These are phyloP conservation scores for Synergus japonicus DNA, from an alignment of 2,888 invertebrate species.

Conservation along the genomic window DNA sequence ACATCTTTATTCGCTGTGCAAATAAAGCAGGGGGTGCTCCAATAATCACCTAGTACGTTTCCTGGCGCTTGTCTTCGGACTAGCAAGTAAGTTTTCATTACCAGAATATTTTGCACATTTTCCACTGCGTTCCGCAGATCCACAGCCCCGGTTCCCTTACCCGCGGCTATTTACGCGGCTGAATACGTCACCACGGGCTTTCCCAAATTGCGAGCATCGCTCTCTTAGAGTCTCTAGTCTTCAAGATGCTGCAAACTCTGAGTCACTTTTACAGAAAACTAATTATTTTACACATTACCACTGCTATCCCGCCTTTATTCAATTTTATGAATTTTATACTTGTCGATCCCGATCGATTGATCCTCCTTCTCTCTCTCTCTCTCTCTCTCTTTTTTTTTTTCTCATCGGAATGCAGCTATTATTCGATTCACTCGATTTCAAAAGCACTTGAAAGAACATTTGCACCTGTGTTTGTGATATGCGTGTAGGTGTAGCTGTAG, in stretches of 20 bases:
- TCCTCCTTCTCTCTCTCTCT: neutral
- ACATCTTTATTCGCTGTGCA: neutral
- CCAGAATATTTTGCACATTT: slow-evolving; percentile 31
- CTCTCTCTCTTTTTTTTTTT: neutral
- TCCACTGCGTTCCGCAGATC: slow-evolving; percentile 37
- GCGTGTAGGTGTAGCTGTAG: slow-evolving; percentile 34
- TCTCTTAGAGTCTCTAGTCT: slow-evolving; percentile 10
- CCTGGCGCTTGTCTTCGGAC: slow-evolving; percentile 60
- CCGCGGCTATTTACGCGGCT: slow-evolving; percentile 35
- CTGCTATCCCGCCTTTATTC: neutral
- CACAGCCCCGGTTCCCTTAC: neutral
- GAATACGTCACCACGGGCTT: slow-evolving; percentile 37
- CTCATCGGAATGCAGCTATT: slow-evolving; percentile 1
- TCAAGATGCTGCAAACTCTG: neutral
- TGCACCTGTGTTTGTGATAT: slow-evolving; percentile 33
- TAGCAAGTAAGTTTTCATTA: slow-evolving; percentile 55
- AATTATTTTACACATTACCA: neutral
- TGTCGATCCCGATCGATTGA: slow-evolving; percentile 28
- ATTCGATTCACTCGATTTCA: slow-evolving; percentile 22
- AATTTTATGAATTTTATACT: neutral
- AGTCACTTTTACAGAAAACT: neutral
- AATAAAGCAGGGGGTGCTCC: neutral
- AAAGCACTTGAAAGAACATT: slow-evolving; percentile 30
- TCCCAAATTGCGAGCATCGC: slow-evolving; percentile 20
- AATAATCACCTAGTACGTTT: slow-evolving; percentile 23